Base-by-base conservation (phyloP, 2,113 vertebrate species). In the Dicerorhinus sumatrensis region DNA sequence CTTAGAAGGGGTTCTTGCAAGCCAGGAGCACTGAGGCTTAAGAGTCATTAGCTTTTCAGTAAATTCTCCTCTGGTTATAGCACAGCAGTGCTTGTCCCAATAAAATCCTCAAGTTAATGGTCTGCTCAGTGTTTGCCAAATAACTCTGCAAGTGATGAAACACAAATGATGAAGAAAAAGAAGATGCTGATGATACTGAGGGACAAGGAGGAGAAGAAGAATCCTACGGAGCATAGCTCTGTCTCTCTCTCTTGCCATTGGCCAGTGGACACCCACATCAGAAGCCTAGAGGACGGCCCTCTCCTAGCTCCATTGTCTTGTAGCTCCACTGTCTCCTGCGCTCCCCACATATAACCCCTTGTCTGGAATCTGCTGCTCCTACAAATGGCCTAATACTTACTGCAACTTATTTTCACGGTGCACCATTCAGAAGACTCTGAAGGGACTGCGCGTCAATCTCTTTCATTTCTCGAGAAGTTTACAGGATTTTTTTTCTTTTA, bases 341-440 rank as follows among this genome's bases (percentile, higher is more conserved):
- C 1, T 70, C 11, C 62, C 3, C 25, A 56, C 79, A 36, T 9
- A 67, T 0, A 67, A 39, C 27, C 51, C n/a, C 20, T 77, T 9
- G 25, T 60, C 67, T 79, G 48, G n/a, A 58, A 73, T 8, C 67
- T 27, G 17, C 63, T 58, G 56, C 77, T 67, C 23, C 42, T 56
- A 51, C 67, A 88, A 56, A 58, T n/a, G 23, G 23, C 56, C 48
- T 83, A 48, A 70, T 25, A 86, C 21, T 67, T 14, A 48, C 36
- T 72, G 36, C 88, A 73, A 96, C 60, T 65, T 51, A 67, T 46
- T 82, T 86, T 69, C 79, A 96, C 11, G 29, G 42, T 14, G 20
- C 4, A 73, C 77, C 48, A 79, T 31, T 86, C n/a, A 75, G 46
- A 82, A 96, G 62, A 93, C 79, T 92, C 39, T 82, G n/a, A 91